phyloP scores from a whole-genome alignment of 2,797 vertebrate species.

The Luscinia luscinia region DNA sequence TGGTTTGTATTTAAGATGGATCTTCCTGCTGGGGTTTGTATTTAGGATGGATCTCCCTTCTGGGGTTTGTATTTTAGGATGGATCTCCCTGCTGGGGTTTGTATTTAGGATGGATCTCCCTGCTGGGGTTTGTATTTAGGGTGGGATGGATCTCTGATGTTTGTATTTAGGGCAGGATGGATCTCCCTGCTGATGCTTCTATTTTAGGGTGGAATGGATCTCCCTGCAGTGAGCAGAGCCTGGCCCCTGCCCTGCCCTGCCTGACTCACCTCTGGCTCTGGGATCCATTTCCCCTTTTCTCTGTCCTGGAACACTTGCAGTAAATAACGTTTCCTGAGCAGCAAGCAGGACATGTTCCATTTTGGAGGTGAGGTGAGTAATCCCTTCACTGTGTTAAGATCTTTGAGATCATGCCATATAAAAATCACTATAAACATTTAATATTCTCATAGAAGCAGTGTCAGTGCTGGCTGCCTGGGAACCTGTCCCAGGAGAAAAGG shows the following conservation, averaged over 20 bases:
- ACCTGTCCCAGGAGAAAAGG: background rate
- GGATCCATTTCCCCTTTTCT: background rate
- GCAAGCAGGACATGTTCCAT: accelerated
- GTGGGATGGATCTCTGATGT: no score
- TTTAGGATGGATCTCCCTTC: accelerated
- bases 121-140: no score
- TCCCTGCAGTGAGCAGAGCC: background rate
- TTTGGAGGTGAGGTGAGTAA: background rate
- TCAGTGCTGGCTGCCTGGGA: slow-evolving; percentile 36
- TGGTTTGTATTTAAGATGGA: no score
- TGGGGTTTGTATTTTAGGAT: no score
- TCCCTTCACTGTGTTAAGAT: background rate
- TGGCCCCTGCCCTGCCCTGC: background rate
- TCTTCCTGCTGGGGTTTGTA: no score
- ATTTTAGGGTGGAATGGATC: accelerated
- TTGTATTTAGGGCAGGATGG: no score
- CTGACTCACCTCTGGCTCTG: background rate
- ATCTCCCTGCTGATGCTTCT: no score
- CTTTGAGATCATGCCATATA: background rate
- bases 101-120: no score
- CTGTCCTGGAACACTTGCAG: background rate
- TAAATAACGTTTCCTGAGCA: background rate
- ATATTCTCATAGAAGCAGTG: background rate
- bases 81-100: background rate
- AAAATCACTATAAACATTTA: slow-evolving; percentile 39